These are phyloP conservation scores for Oreochromis tanganicae DNA, from an alignment of 2,113 vertebrate genomes.

Conservation along the genomic window DNA sequence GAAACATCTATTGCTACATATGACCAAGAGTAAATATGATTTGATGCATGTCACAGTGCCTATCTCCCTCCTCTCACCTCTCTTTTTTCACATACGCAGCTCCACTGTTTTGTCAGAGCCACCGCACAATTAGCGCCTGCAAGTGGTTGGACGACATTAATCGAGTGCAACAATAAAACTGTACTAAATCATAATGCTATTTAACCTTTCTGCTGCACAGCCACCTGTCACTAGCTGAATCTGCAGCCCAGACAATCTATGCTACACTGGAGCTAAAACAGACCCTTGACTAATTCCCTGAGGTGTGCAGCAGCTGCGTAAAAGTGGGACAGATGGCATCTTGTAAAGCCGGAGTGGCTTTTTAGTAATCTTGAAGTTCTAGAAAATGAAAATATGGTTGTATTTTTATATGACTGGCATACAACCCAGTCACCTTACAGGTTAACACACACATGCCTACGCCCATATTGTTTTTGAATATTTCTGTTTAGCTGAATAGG, in stretches of 20 bases:
- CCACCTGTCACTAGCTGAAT: neutral
- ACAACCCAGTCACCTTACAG: neutral
- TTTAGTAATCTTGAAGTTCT: neutral
- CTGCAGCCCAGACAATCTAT: neutral
- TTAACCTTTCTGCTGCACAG: neutral
- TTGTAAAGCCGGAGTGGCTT: neutral
- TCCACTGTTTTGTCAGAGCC: neutral
- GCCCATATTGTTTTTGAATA: neutral
- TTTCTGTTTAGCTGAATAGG: neutral
- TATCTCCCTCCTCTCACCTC: neutral
- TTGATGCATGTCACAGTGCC: neutral
- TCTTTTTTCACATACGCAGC: fast-evolving
- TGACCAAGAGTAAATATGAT: neutral
- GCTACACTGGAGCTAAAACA: neutral
- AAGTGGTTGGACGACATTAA: neutral
- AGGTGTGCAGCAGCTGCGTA: neutral
- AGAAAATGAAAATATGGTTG: neutral
- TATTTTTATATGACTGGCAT: neutral
- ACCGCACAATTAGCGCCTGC: neutral
- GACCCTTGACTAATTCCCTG: neutral
- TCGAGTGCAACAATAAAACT: neutral
- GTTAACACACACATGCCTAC: neutral
- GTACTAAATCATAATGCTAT: neutral
- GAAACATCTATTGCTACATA: neutral
- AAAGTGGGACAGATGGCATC: neutral